Conservation (phyloP, 1,140 invertebrate genomes). For the Meloidogyne floridensis region DNA sequence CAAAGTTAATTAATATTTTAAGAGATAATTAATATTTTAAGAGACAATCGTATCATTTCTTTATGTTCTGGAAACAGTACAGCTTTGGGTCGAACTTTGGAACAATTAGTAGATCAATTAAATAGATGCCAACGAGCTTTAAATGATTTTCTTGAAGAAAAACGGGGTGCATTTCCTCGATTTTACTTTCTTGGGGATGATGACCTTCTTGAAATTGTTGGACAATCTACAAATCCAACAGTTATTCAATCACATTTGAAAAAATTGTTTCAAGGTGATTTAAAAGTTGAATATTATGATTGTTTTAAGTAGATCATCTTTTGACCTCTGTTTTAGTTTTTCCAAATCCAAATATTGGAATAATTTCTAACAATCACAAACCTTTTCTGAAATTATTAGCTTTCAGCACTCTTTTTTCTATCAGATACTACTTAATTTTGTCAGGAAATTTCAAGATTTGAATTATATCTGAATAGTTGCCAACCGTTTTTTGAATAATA, state of each 20-base stretch:
- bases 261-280: slow-evolving; percentile 92
- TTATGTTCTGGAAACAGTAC: slow-evolving; percentile 73
- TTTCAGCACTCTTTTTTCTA: too few relatives aligned
- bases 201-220: slow-evolving; percentile 98
- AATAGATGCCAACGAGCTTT: slow-evolving; percentile 88
- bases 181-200: slow-evolving; percentile 99
- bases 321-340: too few relatives aligned
- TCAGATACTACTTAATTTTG: too few relatives aligned
- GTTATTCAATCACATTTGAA: slow-evolving; percentile 99
- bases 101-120: slow-evolving; percentile 82
- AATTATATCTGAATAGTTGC: too few relatives aligned
- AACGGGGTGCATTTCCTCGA: slow-evolving; percentile 85
- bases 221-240: slow-evolving; percentile 89
- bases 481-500: too few relatives aligned
- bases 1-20: slow-evolving; percentile 10
- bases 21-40: slow-evolving; percentile 70
- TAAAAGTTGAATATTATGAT: too few relatives aligned
- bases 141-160: slow-evolving; percentile 93
- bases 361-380: too few relatives aligned
- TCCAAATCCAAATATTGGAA: too few relatives aligned
- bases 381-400: too few relatives aligned
- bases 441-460: too few relatives aligned
- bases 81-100: slow-evolving; percentile 76
- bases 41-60: slow-evolving; percentile 81
- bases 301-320: too few relatives aligned